These are phyloP conservation scores for Alces alces DNA, from an alignment of 2,113 vertebrate species.

Conservation along the genomic window DNA sequence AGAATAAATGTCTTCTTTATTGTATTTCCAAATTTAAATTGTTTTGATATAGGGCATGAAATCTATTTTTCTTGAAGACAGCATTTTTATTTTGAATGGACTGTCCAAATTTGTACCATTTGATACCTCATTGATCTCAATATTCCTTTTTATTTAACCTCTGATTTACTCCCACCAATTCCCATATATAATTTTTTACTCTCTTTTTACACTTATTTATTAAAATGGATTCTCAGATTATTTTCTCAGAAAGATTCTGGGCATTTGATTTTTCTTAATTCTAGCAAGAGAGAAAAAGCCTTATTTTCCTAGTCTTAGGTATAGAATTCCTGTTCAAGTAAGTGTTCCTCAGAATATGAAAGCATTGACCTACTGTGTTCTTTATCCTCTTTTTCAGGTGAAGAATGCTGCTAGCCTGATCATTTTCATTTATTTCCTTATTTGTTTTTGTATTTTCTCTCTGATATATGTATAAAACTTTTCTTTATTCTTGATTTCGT, in stretches of 20 bases:
- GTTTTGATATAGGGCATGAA: neutral
- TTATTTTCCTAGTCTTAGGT: neutral
- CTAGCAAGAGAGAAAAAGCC: neutral
- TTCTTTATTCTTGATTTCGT: neutral
- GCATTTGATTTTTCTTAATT: neutral
- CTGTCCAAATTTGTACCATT: neutral
- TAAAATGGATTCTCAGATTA: neutral
- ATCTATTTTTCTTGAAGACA: neutral
- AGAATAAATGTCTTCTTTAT: neutral
- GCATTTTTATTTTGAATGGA: neutral
- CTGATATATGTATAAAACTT: neutral
- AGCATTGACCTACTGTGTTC: neutral
- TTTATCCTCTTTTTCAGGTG: neutral
- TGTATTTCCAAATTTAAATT: neutral
- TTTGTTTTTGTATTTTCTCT: neutral
- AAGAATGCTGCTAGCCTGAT: neutral
- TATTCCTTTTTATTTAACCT: neutral
- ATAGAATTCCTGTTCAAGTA: neutral
- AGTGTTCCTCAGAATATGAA: neutral
- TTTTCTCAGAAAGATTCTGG: neutral
- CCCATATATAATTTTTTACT: neutral
- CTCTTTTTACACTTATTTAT: neutral
- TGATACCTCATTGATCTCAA: neutral
- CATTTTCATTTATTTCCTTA: neutral
- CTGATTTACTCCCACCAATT: neutral